phyloP scores from a whole-genome alignment of 1,140 invertebrate species.

The Zaprionus gabonicus region DNA sequence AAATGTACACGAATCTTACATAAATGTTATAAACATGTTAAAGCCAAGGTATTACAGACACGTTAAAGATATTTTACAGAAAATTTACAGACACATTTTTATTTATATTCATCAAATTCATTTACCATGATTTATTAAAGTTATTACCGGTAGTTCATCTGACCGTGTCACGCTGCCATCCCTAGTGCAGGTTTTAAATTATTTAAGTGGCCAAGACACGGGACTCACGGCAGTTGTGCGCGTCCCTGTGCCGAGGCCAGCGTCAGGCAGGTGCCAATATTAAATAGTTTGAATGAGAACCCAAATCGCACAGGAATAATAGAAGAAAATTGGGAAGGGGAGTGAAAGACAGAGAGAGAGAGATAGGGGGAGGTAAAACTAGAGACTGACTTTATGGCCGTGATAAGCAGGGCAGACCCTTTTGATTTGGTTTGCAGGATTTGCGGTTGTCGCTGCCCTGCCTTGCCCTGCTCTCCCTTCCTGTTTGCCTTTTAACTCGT shows the following conservation, averaged over 20 bases:
- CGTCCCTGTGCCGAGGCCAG: constrained; percentile 7
- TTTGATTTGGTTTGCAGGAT: constrained; percentile 81
- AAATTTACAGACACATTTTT: no score
- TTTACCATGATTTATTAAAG: no score
- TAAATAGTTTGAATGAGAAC: constrained; percentile 76
- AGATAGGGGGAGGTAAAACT: neutral
- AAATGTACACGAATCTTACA: no score
- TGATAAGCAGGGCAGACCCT: constrained; percentile 79
- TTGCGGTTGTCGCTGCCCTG: constrained; percentile 68
- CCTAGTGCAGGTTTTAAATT: constrained; percentile 50
- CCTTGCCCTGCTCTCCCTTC: constrained; percentile 19
- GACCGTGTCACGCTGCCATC: constrained; percentile 20
- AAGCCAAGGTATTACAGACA: no score
- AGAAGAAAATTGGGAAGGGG: neutral
- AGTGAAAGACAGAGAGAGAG: neutral
- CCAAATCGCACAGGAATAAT: neutral
- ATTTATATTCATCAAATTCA: no score
- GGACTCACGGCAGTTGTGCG: constrained; percentile 21
- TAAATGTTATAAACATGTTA: no score
- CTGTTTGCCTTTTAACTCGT: constrained; percentile 67
- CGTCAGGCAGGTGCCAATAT: constrained; percentile 74
- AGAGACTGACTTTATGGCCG: constrained; percentile 69
- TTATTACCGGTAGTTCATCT: no score
- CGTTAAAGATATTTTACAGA: no score
- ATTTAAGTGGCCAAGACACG: constrained; percentile 50